phyloP scores from a whole-genome alignment of 2,888 invertebrate genomes.

The Dilophus febrilis region DNA sequence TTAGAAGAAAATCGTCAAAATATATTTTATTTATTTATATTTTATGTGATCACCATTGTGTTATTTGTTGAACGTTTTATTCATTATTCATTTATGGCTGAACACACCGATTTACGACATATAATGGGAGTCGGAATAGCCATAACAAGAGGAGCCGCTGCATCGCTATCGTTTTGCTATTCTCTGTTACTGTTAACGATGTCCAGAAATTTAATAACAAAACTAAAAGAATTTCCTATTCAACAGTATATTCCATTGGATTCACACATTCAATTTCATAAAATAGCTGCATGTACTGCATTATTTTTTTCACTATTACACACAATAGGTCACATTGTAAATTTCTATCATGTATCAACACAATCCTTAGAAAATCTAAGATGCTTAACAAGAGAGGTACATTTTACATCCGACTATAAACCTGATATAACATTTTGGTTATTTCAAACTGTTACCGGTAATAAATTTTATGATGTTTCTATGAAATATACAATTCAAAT shows the following conservation, averaged over 20 bases:
- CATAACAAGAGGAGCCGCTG: slow-evolving; percentile 85
- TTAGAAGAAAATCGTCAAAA: slow-evolving; percentile 92
- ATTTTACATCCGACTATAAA: slow-evolving; percentile 84
- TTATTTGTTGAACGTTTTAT: slow-evolving; percentile 91
- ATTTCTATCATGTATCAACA: slow-evolving; percentile 93
- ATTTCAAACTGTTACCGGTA: slow-evolving; percentile 86
- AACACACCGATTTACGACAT: slow-evolving; percentile 84
- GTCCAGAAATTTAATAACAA: slow-evolving; percentile 82
- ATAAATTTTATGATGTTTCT: slow-evolving; percentile 9
- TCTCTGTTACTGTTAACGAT: slow-evolving; percentile 79
- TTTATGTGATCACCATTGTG: slow-evolving; percentile 85
- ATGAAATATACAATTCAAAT: background rate
- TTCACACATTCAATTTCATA: slow-evolving; percentile 92
- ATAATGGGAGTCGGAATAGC: slow-evolving; percentile 97
- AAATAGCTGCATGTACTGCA: slow-evolving; percentile 89
- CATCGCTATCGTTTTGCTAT: slow-evolving; percentile 87
- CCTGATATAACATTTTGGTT: slow-evolving; percentile 92
- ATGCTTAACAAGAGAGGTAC: slow-evolving; percentile 84
- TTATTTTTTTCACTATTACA: slow-evolving; percentile 84
- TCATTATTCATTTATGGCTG: slow-evolving; percentile 91
- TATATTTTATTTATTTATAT: slow-evolving; percentile 85
- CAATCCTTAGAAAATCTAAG: slow-evolving; percentile 84
- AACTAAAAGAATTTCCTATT: slow-evolving; percentile 82
- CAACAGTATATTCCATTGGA: slow-evolving; percentile 89
- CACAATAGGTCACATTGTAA: slow-evolving; percentile 87